Evolutionary conservation across 2,888 invertebrate species (phyloP), one percentile per base, ranked within the genome.

Genomic region (Apamea monoglypha): DNA sequence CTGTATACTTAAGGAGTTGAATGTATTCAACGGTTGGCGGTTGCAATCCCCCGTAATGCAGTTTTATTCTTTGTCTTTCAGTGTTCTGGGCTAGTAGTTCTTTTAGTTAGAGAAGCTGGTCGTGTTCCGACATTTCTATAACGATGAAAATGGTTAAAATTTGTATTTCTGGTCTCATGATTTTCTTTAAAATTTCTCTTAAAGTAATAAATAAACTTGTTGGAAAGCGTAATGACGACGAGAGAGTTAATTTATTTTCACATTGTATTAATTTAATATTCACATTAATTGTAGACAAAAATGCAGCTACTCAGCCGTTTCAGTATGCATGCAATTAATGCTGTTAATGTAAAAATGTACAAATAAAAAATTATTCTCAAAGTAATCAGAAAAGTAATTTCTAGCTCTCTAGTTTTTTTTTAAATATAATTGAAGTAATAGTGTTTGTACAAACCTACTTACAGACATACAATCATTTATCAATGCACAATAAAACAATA

Each of bases 21-120:
- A 44, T 66, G 67, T 73, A 74, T 74, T 73, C 75, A 75, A 61
- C 44, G 71, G 76, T 64, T 40, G 67, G 76, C 73, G 47, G 63
- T 70, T 74, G 72, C 71, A 77, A 89, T 82, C 56, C 59, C 29
- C 16, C 36, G 61, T 78, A 74, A 68, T 76, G 70, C 69, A 77
- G 69, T 76, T 76, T 74, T 66, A 63, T 75, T 73, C 74, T 87
- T 83, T 88, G 81, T 87, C 81, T 89, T 81, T 73, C 36, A 87
- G 56, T 75, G 75, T 68, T 21, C 66, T 50, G 56, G 12, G 61
- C 0, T 59, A 53, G 29, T n/a, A 56, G 32, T 18, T 50, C 14
- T 78, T 82, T 74, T 72, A 74, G 32, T 64, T 44, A 56, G 36
- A 32, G 40, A 64, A 63, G 14, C 40, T 84, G 32, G 29, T 29